phyloP scores from a whole-genome alignment of 2,888 invertebrate species.

The Drosophila niveifrons region DNA sequence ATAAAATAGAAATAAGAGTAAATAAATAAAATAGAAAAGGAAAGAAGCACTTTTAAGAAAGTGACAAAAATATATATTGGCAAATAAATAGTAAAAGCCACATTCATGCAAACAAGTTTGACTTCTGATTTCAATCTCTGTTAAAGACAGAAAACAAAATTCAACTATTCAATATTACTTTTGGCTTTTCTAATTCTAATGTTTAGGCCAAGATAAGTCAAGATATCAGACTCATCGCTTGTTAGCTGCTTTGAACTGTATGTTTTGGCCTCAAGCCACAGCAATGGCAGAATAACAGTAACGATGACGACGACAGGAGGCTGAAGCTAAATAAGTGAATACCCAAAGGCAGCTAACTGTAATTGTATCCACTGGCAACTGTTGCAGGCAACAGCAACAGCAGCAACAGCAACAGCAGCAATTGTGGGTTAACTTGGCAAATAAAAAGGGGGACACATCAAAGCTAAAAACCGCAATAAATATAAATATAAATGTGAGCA shows the following conservation, averaged over 20 bases:
- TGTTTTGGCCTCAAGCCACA: constrained; percentile 39
- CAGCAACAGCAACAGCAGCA: constrained; percentile 38
- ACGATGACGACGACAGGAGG: constrained; percentile 36
- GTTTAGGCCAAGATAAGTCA: not conserved
- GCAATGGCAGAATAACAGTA: constrained; percentile 57
- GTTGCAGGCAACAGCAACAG: constrained; percentile 33
- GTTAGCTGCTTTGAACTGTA: constrained; percentile 1
- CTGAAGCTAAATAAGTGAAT: constrained; percentile 20
- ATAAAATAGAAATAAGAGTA: too few relatives aligned
- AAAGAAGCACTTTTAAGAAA: too few relatives aligned
- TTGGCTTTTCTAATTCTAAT: not conserved
- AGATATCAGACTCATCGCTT: not conserved
- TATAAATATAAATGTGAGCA: constrained; percentile 2
- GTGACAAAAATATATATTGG: too few relatives aligned
- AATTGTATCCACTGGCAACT: constrained; percentile 67
- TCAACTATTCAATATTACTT: not conserved
- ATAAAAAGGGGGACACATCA: constrained; percentile 50
- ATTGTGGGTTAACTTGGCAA: constrained; percentile 45
- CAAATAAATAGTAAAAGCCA: not conserved
- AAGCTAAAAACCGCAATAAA: constrained; percentile 71
- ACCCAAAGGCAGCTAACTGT: constrained; percentile 59
- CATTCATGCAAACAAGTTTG: not conserved
- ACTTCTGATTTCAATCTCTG: not conserved
- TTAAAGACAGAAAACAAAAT: not conserved
- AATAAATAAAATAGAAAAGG: not conserved